These are phyloP conservation scores for Eulemur rubriventer DNA, from an alignment of 2,797 vertebrate genomes.

Conservation along the genomic window DNA sequence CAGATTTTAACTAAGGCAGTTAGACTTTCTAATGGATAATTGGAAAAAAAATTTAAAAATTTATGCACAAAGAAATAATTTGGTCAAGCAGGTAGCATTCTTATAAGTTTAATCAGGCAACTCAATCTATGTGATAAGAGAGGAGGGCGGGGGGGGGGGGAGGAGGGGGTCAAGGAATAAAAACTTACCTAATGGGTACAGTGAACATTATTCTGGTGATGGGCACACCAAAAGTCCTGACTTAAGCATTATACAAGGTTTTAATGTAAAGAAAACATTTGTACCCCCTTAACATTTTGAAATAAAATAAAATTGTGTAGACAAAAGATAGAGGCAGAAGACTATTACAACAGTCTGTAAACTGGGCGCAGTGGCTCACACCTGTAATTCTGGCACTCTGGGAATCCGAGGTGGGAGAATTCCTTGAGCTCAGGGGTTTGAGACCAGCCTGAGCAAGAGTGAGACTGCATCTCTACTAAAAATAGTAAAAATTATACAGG, in stretches of 20 bases:
- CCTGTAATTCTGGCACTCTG: no score
- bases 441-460: no score
- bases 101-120: neutral
- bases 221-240: neutral
- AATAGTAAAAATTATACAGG: no score
- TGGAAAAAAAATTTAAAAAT: neutral
- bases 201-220: neutral
- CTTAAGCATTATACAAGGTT: neutral
- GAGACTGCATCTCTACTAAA: no score
- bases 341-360: neutral
- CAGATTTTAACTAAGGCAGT: neutral
- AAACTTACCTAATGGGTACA: neutral
- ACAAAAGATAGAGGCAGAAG: neutral
- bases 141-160: neutral
- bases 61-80: neutral
- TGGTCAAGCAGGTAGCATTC: neutral
- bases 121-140: neutral
- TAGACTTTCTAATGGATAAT: neutral
- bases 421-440: no score
- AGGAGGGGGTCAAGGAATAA: neutral
- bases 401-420: no score
- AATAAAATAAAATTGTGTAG: neutral
- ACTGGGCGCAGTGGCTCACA: no score
- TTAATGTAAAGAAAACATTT: neutral
- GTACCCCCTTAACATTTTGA: neutral